Conservation (phyloP, 92 coral and sea anemone species). For the Desmophyllum pertusum region DNA sequence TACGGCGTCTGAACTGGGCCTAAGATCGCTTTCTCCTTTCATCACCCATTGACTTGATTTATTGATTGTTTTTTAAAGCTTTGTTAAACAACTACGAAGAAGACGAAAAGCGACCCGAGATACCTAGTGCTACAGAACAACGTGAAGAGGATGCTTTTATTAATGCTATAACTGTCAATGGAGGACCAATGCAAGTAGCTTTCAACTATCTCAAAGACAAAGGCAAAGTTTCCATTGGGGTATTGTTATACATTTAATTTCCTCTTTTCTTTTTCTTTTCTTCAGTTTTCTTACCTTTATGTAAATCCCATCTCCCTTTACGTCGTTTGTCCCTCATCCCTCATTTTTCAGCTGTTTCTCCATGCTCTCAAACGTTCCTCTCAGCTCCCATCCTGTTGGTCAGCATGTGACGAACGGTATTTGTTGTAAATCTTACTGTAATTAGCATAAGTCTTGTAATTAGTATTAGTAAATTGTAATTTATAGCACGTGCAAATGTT, state of each 20-base stretch:
- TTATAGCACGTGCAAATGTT: too few species aligned
- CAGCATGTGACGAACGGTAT: too few species aligned
- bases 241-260: neutral
- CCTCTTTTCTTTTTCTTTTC: neutral
- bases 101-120: slow-evolving; percentile 29
- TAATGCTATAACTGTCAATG: slow-evolving; percentile 1
- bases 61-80: neutral
- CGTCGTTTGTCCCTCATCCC: too few species aligned
- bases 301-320: neutral
- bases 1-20: too few species aligned
- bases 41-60: neutral
- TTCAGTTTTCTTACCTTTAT: neutral
- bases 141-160: slow-evolving; percentile 29
- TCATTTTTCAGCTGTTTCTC: too few species aligned
- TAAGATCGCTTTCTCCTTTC: too few species aligned
- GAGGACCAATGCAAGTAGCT: slow-evolving; percentile 38
- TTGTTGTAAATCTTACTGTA: too few species aligned
- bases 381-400: too few species aligned
- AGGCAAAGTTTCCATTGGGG: slow-evolving; percentile 13
- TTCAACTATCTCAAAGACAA: slow-evolving; percentile 12
- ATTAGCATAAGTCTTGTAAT: too few species aligned
- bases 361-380: too few species aligned
- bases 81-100: slow-evolving; percentile 39
- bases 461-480: too few species aligned
- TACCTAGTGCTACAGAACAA: neutral